Evolutionary conservation across 2,888 invertebrate species (phyloP), one percentile per base, ranked within the genome.

Genomic region (Drosophila rellima): DNA sequence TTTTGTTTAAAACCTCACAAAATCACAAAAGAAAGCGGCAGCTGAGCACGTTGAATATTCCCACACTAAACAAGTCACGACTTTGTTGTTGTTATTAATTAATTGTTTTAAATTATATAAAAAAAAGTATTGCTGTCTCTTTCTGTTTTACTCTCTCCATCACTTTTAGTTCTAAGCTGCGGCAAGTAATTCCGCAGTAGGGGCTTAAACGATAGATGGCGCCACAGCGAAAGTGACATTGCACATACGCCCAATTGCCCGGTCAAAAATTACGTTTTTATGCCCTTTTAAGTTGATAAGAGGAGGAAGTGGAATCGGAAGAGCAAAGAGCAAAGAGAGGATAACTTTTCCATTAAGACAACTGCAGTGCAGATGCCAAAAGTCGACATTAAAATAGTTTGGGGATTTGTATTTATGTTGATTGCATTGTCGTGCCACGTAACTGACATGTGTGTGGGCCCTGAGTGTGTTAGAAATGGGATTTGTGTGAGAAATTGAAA

Each of bases 401-500:
- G 69, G 82, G 88, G 89, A 88, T 88, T 87, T 88, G 79, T 87
- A 88, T 88, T 84, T 85, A 87, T 87, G 87, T 78, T 85, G 89
- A 88, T 85, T 88, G 85, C 85, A 79, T 83, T 88, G 81, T 88
- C 77, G 70, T 51, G 56, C 68, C 70, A 80, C 51, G 66, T 80
- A 76, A 71, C 70, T 74, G 74, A 62, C 76, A 61, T 65, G 54
- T 37, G 66, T 29, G 54, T 63, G 57, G 51, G 51, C 45, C 37
- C 51, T 4, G 48, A 50, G 63, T 64, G 50, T 69, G 55, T 70
- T 42, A 61, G 52, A 64, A 72, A 47, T 76, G 84, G 85, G 88
- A 82, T 88, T 82, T 85, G 85, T 74, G 73, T 66, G 80, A 63
- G 67, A 77, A 80, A 77, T 77, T 77, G 77, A 71, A 67, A 82